A percentile compares a stretch with the other conserved stretches of the same genome.
phyloP scores from a whole-genome alignment of 2,113 vertebrate genomes.

The Oxygymnocypris stewartii region DNA sequence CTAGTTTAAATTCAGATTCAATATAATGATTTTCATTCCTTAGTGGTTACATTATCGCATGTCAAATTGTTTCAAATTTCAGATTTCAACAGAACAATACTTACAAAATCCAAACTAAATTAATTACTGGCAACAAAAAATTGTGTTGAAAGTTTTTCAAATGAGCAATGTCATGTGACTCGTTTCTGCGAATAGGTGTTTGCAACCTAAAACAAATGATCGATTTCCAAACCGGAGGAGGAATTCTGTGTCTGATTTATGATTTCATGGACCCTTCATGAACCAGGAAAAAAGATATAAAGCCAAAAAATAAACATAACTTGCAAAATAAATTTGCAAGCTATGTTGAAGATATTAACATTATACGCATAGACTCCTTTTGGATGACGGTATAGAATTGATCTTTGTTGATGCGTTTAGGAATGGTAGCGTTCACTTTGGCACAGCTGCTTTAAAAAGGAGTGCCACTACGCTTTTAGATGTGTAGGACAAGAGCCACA shows the following conservation, averaged over 20 bases:
- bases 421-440: background rate
- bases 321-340: too few relatives aligned
- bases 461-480: background rate
- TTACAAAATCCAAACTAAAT: background rate
- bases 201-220: background rate
- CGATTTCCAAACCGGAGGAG: background rate
- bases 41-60: background rate
- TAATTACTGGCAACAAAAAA: background rate
- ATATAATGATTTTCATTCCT: background rate
- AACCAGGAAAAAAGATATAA: background rate
- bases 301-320: background rate
- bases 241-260: background rate
- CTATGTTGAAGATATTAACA: background rate
- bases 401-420: background rate
- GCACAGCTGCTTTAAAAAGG: background rate
- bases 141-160: background rate
- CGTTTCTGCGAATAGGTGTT: too few relatives aligned
- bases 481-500: conserved; percentile 15
- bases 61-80: background rate
- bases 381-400: background rate
- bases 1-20: background rate
- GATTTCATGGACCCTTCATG: background rate
- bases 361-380: background rate
- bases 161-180: background rate
- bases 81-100: background rate